These are phyloP conservation scores for Apteryx owenii DNA, from an alignment of 2,113 vertebrate species.

Conservation along the genomic window DNA sequence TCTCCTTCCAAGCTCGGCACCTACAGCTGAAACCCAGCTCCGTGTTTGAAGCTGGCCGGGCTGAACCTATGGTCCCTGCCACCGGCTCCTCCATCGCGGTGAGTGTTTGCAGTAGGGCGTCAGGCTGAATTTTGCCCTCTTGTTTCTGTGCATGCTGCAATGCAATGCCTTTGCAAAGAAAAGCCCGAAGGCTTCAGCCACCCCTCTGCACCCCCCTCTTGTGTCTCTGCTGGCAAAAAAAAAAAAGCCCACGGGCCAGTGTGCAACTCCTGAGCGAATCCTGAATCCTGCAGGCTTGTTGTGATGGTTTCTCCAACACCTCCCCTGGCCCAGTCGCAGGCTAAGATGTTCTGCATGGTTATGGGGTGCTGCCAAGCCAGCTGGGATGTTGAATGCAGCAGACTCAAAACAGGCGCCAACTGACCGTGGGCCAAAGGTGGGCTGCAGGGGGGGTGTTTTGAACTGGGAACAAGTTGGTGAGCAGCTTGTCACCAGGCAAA, in stretches of 20 bases:
- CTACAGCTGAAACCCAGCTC: background rate
- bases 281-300: background rate
- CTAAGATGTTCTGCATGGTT: rapidly evolving
- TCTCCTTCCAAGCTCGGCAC: background rate
- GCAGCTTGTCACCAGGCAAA: background rate
- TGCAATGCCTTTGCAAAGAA: too few relatives aligned
- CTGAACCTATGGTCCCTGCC: background rate
- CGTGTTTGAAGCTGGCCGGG: background rate
- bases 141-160: rapidly evolving
- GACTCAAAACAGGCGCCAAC: rapidly evolving
- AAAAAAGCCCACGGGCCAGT: background rate
- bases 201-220: background rate
- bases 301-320: background rate
- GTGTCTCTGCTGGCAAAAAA: background rate
- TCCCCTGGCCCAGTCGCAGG: background rate
- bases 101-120: background rate
- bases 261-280: background rate
- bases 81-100: too few relatives aligned
- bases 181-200: background rate
- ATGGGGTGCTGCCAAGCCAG: background rate
- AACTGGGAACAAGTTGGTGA: background rate
- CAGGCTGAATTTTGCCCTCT: background rate
- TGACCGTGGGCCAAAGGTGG: background rate
- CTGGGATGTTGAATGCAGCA: background rate
- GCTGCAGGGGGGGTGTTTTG: background rate